A percentile compares a stretch with the other conserved stretches of the same genome.
phyloP scores from a whole-genome alignment of 2,113 vertebrate genomes.

The Proterorhinus semilunaris region DNA sequence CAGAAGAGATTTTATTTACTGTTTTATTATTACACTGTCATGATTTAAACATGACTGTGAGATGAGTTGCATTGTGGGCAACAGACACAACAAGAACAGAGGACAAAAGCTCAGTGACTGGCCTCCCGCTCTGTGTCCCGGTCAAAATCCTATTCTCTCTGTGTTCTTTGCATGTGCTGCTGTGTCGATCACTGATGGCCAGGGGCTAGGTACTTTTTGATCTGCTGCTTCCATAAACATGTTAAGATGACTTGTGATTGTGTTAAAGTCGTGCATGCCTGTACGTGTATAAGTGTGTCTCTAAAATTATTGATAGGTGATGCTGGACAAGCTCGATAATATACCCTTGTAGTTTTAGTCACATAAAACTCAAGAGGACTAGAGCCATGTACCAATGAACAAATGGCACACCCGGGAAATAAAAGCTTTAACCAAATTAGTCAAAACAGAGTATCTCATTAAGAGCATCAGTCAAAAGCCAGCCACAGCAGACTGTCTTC shows the following conservation, averaged over 20 bases:
- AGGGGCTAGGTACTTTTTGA: slow-evolving; percentile 62
- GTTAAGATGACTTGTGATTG: slow-evolving; percentile 59
- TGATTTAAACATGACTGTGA: too few relatives aligned
- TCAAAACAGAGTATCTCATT: slow-evolving; percentile 64
- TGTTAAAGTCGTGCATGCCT: slow-evolving; percentile 3
- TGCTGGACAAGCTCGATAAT: slow-evolving; percentile 37
- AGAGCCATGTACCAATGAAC: slow-evolving; percentile 46
- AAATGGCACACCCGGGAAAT: slow-evolving; percentile 62
- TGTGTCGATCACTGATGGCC: slow-evolving; percentile 65
- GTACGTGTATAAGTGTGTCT: not conserved
- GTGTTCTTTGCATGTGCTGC: slow-evolving; percentile 53
- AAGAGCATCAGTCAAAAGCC: slow-evolving; percentile 59
- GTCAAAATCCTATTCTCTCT: slow-evolving; percentile 52
- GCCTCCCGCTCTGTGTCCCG: not conserved
- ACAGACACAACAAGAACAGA: not conserved
- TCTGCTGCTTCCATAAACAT: slow-evolving; percentile 64
- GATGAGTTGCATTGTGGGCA: too few relatives aligned
- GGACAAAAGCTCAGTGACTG: not conserved
- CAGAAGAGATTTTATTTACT: too few relatives aligned
- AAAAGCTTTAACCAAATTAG: slow-evolving; percentile 55
- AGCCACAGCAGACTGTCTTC: slow-evolving; percentile 25
- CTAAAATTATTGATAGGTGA: slow-evolving; percentile 52
- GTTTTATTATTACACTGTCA: too few relatives aligned
- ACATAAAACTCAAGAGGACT: slow-evolving; percentile 61
- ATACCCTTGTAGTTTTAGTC: slow-evolving; percentile 51